phyloP scores from a whole-genome alignment of 2,113 vertebrate genomes.

The Nycticorax nycticorax region DNA sequence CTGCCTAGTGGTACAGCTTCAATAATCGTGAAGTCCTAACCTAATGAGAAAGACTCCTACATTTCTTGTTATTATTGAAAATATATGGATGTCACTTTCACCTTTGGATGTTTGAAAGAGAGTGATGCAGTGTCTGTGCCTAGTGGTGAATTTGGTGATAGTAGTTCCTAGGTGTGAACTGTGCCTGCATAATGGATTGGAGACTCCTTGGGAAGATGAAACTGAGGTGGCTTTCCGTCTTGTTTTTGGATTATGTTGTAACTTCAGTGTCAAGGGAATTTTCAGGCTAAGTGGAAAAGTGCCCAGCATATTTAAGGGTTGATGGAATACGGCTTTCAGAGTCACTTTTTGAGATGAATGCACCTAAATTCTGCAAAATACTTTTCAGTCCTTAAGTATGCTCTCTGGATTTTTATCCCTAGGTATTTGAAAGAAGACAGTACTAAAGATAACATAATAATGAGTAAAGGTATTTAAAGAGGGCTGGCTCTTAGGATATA shows the following conservation, averaged over 20 bases:
- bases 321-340: not conserved
- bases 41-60: not conserved
- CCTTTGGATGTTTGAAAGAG: not conserved
- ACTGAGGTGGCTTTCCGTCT: not conserved
- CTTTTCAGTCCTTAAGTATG: not conserved
- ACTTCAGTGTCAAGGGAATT: not conserved
- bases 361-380: not conserved
- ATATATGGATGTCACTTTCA: not conserved
- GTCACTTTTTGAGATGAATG: not conserved
- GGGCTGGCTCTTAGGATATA: not conserved
- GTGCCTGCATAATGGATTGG: not conserved
- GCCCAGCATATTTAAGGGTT: not conserved
- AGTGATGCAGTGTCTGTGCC: not conserved
- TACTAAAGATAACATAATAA: not conserved
- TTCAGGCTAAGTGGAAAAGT: not conserved
- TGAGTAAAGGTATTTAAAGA: not conserved
- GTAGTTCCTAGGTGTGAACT: not conserved
- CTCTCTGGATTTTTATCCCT: not conserved
- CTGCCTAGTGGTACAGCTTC: not conserved
- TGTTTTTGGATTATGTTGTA: not conserved
- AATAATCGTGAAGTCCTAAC: not conserved
- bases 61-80: not conserved
- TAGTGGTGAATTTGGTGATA: not conserved
- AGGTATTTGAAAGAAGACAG: not conserved
- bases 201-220: not conserved